Percentiles rank a stretch among this genome's conserved stretches.
Conservation (phyloP, 2,113 vertebrate genomes). For the Turdus rufiventris region DNA sequence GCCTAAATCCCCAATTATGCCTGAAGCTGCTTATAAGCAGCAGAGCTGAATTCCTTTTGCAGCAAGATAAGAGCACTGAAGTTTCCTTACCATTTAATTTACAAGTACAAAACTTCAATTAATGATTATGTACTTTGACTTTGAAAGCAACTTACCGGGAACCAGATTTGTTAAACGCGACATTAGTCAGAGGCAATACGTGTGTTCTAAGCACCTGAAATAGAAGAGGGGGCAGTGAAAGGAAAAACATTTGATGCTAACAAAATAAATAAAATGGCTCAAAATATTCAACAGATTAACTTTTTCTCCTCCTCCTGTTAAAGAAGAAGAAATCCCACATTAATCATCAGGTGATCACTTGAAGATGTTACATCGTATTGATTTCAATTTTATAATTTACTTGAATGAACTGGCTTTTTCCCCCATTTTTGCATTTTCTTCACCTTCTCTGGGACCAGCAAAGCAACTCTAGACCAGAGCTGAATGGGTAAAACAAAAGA, state of each 20-base stretch:
- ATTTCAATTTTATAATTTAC: neutral
- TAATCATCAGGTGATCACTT: neutral
- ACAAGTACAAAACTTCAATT: neutral
- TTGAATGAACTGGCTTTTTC: neutral
- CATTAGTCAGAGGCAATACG: slow-evolving; percentile 91
- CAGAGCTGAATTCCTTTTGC: neutral
- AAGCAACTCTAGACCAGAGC: neutral
- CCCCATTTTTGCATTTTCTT: neutral
- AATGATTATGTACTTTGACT: neutral
- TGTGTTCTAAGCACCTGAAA: slow-evolving; percentile 88
- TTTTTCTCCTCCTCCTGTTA: neutral
- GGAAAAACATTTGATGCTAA: neutral
- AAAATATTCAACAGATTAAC: neutral
- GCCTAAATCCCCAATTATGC: neutral
- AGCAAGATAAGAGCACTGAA: neutral
- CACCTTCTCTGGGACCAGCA: neutral
- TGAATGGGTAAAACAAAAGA: neutral
- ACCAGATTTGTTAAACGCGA: slow-evolving; percentile 94
- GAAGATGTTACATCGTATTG: neutral
- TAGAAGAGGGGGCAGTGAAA: neutral
- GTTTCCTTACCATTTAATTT: neutral
- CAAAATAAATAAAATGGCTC: neutral
- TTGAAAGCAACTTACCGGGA: slow-evolving; percentile 80
- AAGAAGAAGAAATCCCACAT: neutral
- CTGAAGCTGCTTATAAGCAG: neutral